Evolutionary conservation across 2,888 invertebrate genomes (phyloP).

Genomic region (Chouioia cunea): DNA sequence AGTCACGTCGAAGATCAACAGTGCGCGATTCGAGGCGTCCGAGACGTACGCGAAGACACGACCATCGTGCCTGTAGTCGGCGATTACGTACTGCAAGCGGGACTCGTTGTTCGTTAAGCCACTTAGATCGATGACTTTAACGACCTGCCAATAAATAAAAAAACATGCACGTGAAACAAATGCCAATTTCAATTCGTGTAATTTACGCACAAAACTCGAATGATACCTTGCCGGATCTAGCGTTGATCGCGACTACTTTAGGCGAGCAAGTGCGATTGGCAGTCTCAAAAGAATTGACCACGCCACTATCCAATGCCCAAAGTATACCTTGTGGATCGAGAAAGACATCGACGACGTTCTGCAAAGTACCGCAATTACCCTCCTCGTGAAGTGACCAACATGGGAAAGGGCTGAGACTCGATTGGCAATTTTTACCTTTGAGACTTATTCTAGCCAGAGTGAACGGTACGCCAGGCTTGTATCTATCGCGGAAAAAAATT

Average conservation of each 20-base stretch:
- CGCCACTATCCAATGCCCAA: conserved; percentile 82
- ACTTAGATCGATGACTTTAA: conserved; percentile 71
- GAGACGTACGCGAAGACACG: conserved; percentile 75
- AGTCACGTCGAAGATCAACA: conserved; percentile 71
- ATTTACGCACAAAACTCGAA: no score
- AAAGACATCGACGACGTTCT: conserved; percentile 79
- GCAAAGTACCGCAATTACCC: conserved; percentile 72
- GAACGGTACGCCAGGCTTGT: conserved; percentile 74
- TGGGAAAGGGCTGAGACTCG: conserved; percentile 75
- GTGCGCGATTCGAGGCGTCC: conserved; percentile 76
- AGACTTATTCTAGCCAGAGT: conserved; percentile 73
- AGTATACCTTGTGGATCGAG: conserved; percentile 73
- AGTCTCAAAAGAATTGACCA: conserved; percentile 76
- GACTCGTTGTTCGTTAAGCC: conserved; percentile 69
- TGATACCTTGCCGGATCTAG: conserved; percentile 72
- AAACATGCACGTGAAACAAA: neutral
- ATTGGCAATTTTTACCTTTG: conserved; percentile 70
- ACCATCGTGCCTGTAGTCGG: conserved; percentile 76
- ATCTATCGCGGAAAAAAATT: conserved; percentile 64
- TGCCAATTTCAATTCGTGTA: no score
- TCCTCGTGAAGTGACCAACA: conserved; percentile 80
- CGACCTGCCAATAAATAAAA: no score
- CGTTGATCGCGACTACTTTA: conserved; percentile 76
- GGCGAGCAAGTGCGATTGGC: conserved; percentile 78
- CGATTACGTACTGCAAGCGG: conserved; percentile 77